Evolutionary conservation across 64 coral and sea anemone species (phyloP).

Genomic region (Hydrozoanthus tunicans): DNA sequence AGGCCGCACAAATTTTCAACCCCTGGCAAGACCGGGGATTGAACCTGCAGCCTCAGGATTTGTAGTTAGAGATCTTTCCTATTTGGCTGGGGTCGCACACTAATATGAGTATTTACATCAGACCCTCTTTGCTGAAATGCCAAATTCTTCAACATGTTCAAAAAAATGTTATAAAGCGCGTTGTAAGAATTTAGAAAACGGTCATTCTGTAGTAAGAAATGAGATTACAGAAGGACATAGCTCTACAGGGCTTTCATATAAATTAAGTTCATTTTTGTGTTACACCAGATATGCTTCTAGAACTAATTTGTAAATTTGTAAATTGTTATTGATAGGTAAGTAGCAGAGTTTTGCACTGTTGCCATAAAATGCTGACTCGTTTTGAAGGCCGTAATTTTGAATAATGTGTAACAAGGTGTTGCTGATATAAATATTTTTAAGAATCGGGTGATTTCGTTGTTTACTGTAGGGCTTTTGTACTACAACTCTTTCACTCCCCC

Average conservation of each 20-base stretch:
- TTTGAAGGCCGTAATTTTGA: background rate
- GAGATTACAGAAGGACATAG: background rate
- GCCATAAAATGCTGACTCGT: background rate
- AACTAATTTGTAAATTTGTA: conserved; percentile 63
- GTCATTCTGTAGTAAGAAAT: too few relatives aligned
- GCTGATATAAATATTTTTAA: conserved; percentile 21
- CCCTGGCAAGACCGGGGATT: too few relatives aligned
- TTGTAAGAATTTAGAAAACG: too few relatives aligned
- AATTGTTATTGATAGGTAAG: conserved; percentile 41
- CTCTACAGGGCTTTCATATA: background rate
- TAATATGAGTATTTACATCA: too few relatives aligned
- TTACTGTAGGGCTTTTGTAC: background rate
- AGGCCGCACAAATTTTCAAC: too few relatives aligned
- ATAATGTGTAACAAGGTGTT: background rate
- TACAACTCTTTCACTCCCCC: too few relatives aligned
- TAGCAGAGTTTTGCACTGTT: conserved; percentile 16
- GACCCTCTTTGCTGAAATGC: too few relatives aligned
- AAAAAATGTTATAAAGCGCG: too few relatives aligned
- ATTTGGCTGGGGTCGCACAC: too few relatives aligned
- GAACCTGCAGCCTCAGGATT: too few relatives aligned
- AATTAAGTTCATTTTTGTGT: background rate
- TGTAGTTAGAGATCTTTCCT: too few relatives aligned
- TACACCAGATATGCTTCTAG: conserved; percentile 19
- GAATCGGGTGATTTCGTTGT: background rate
- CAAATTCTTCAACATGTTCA: too few relatives aligned